Evolutionary conservation across 2,888 invertebrate species (phyloP), one percentile per base, ranked within the genome.

Genomic region (Luffia ferchaultella): DNA sequence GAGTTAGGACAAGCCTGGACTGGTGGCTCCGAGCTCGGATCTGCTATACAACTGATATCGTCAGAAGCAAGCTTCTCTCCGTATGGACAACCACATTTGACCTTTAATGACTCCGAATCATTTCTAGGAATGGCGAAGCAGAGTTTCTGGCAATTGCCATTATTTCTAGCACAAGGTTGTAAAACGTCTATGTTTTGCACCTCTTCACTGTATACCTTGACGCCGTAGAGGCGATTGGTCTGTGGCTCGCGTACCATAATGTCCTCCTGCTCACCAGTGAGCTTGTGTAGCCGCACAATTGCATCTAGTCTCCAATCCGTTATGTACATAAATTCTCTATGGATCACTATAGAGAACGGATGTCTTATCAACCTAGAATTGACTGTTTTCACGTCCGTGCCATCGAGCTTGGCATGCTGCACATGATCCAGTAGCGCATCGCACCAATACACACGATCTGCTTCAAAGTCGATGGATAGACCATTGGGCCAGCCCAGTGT

Each of bases 401-500:
- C 98, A 66, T 97, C 95, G 2, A 97, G 83, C 61, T 92, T 92
- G 0, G 96, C 91, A 68, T 97, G 96, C 65, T 97, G 97, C 0
- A 98, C 96, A 73, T 98, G 97, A 73, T 98, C 98, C 5, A 98
- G 84, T 1, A 97, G 76, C 2, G 98, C 98, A 68, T 98, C 98
- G 64, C 97, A 97, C 98, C 98, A 98, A 74, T 98, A 98, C 0
- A 98, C 85, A 15, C 97, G 87, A 70, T 97, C 93, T 16, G 89
- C 88, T 41, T 87, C 87, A 65, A 94, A 96, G 74, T 98, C 98
- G 55, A 98, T 93, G 1, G 96, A 94, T 2, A 98, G 78, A 0
- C 98, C 98, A 69, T 98, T 98, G 0, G 98, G 98, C 98, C 98
- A 98, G 2, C 97, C 97, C 0, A 98, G 85, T 0, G 97, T 93